phyloP scores from a whole-genome alignment of 30 jellyfish, hydroid and myxozoan species.

The Aurelia sp. region DNA sequence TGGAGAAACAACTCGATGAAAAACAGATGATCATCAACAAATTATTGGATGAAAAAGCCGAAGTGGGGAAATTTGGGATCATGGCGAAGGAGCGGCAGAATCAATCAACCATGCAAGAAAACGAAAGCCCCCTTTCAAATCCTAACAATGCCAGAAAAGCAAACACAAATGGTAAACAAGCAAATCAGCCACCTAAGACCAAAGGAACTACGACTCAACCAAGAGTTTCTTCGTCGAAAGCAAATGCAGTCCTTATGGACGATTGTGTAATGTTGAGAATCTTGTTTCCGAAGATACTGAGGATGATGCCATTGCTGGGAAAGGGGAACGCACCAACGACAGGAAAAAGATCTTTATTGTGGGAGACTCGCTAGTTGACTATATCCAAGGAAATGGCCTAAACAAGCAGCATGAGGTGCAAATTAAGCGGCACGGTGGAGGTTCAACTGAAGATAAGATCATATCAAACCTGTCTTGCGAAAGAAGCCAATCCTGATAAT shows the following conservation, averaged over 20 bases:
- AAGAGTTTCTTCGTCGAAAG: background rate
- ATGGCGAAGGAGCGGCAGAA: too few species aligned
- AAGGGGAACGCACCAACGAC: background rate
- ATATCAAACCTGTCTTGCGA: background rate
- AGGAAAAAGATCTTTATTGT: background rate
- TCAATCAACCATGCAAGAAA: too few species aligned
- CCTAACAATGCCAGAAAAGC: too few species aligned
- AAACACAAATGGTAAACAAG: too few species aligned
- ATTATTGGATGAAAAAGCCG: too few species aligned
- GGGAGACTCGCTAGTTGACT: constrained; percentile 22
- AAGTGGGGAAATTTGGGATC: too few species aligned
- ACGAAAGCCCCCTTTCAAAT: too few species aligned
- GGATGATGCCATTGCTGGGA: constrained; percentile 14
- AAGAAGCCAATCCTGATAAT: too few species aligned
- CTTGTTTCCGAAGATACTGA: constrained; percentile 22
- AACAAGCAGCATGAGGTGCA: background rate
- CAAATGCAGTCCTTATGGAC: background rate
- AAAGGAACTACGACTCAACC: background rate
- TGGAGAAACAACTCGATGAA: too few species aligned
- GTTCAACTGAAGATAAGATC: constrained; percentile 19
- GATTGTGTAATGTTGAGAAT: background rate
- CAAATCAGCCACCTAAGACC: background rate
- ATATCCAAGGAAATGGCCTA: background rate
- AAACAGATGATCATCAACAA: too few species aligned
- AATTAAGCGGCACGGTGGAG: constrained; percentile 22